Base-by-base conservation (phyloP, 2,113 vertebrate species). In the Anolis sagrei region DNA sequence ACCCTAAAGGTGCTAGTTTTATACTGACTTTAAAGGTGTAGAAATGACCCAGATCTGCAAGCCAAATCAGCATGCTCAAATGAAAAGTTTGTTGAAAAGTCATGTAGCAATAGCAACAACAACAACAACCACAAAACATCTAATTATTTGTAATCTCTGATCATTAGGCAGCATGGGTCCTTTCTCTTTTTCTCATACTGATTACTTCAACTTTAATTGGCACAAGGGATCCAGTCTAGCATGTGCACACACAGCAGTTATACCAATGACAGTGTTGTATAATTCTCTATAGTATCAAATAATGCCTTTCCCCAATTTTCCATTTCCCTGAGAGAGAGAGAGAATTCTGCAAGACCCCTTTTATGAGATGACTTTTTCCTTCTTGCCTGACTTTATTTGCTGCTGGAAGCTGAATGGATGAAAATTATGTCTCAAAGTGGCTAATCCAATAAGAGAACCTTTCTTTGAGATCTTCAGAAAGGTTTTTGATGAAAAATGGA, bases 1-100 rank as follows among this genome's bases (percentile, higher is more conserved):
- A 88, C 85, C 88, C 75, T 87, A 80, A 76, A 84, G 76, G 82
- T 86, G 58, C 78, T 90, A 83, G 44, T 87, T 90, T 92, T 89
- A 83, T 70, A 89, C 80, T 88, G 85, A 34, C 89, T 91, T 93
- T 89, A 85, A 62, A 89, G 86, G 44, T 83, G 82, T 34, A 89
- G 85, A 90, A 91, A 89, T 78, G 51, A 73, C 87, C 75, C 58
- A 83, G 3, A 0, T 0, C 0, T 78, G 86, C 88, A 93, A 84
- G 34, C 83, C 86, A 76, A 76, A 92, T 77, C 1, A 87, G 82
- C 6, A 36, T 88, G 80, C 48, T 66, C 70, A 75, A 81, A 51
- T 81, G 61, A 25, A 86, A 58, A 79, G 29, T 29, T 73, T 72
- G 54, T 61, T 68, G 74, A 58, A 85, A 64, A 73, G 11, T 48